These are phyloP conservation scores for Procavia capensis DNA, from an alignment of 2,113 vertebrate species.

Conservation along the genomic window DNA sequence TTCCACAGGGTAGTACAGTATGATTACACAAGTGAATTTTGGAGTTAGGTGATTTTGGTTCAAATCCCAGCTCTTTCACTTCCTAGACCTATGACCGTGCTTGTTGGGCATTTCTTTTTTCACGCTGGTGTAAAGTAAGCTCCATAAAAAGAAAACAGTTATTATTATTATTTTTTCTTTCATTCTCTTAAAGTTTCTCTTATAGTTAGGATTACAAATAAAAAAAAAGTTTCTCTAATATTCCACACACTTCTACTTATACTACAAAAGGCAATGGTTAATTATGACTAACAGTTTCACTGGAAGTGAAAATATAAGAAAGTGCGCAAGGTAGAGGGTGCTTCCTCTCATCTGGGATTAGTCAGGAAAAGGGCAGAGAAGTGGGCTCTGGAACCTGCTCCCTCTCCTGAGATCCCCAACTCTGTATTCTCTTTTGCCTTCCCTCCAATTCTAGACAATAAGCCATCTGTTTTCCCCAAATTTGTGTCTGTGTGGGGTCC, in stretches of 20 bases:
- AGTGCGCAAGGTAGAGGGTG: not conserved
- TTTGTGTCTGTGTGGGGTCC: not conserved
- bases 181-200: too few species aligned
- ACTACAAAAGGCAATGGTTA: not conserved
- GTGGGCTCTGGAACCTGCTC: not conserved
- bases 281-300: not conserved
- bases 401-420: not conserved
- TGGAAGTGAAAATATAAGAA: not conserved
- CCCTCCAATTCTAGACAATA: not conserved
- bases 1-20: not conserved
- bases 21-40: not conserved
- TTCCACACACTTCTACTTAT: too few species aligned
- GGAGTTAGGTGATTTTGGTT: not conserved
- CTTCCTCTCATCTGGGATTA: not conserved
- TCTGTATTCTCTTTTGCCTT: not conserved
- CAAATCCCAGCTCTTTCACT: not conserved
- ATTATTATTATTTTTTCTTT: too few species aligned
- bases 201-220: too few species aligned
- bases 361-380: not conserved
- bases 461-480: not conserved
- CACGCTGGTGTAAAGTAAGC: not conserved
- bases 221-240: too few species aligned
- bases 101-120: not conserved
- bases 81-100: not conserved
- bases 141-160: too few species aligned